A percentile compares a stretch with the other conserved stretches of the same genome.
phyloP scores from a whole-genome alignment of 2,888 invertebrate species.

The Cerceris ruficornis region DNA sequence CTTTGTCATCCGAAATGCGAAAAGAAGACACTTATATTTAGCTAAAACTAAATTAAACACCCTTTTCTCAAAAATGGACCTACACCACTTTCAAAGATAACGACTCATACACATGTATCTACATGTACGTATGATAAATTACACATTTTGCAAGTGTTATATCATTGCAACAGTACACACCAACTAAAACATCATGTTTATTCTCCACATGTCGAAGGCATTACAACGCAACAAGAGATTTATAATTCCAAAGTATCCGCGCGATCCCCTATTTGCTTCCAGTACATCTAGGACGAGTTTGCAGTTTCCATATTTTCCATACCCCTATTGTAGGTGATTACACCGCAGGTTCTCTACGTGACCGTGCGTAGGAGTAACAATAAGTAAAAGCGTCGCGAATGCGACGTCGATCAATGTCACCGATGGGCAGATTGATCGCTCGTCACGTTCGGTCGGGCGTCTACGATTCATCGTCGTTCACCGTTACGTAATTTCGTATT shows the following conservation, averaged over 20 bases:
- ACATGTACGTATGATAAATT: too few relatives aligned
- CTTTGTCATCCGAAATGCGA: too few relatives aligned
- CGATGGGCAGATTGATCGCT: slow-evolving; percentile 34
- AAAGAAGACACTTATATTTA: too few relatives aligned
- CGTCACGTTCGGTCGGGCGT: slow-evolving; percentile 43
- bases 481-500: slow-evolving; percentile 52
- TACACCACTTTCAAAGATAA: too few relatives aligned
- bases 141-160: too few relatives aligned
- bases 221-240: slow-evolving; percentile 21
- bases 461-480: slow-evolving; percentile 35
- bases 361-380: slow-evolving; percentile 39
- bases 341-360: slow-evolving; percentile 28
- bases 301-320: slow-evolving; percentile 19
- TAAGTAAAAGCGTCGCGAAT: slow-evolving; percentile 46
- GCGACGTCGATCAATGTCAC: slow-evolving; percentile 59
- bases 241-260: slow-evolving; percentile 26
- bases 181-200: background rate
- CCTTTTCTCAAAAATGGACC: too few relatives aligned
- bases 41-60: too few relatives aligned
- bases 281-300: background rate
- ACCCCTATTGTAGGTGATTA: slow-evolving; percentile 29
- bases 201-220: background rate
- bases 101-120: too few relatives aligned
- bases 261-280: slow-evolving; percentile 6
- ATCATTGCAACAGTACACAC: too few relatives aligned